Base-by-base conservation (phyloP, 2,113 vertebrate species). In the Regulus satrapa region DNA sequence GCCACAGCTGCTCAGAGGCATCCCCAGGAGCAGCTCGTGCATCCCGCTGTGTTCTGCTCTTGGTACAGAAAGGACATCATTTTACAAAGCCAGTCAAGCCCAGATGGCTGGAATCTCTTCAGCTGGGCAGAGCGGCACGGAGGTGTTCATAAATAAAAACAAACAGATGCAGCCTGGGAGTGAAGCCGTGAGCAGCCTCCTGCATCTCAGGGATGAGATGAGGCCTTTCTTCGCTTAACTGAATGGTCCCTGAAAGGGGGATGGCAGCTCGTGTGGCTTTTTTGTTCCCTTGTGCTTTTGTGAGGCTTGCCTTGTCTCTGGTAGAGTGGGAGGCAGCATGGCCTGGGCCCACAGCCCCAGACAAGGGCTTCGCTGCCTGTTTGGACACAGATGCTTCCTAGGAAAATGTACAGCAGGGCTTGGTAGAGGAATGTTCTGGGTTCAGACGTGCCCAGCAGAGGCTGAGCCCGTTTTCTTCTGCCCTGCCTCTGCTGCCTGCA, bases 11-110 rank as follows among this genome's bases (percentile, higher is more conserved):
- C 59, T 48, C 19, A 10, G 64, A 45, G 83, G 48, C 67, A 18
- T n/a, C 68, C 56, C 24, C 12, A 0, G 6, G 51, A 74, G 78
- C 84, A 73, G 45, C 49, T 17, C 0, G 4, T 8, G 46, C 55
- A 6, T 41, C 78, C 43, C 0, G 0, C 2, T 1, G 4, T 0
- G 2, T 43, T 55, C 14, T 24, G 43, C 5, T 48, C 67, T 29
- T 4, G 9, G 6, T 16, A 10, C 49, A 26, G 67, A 43, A 88
- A 29, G 34, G 46, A 9, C 2, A 28, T 79, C 9, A 2, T 86
- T 91, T 32, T 41, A 38, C 46, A 19, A 5, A 71, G 85, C 12
- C 3, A 54, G 62, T 48, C 36, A 12, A 38, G 46, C 61, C 84
- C 80, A 55, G 41, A n/a, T 89, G 83, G 80, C 62, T 80, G 83